Conservation (phyloP, 2,113 vertebrate species). For the Eptesicus fuscus region DNA sequence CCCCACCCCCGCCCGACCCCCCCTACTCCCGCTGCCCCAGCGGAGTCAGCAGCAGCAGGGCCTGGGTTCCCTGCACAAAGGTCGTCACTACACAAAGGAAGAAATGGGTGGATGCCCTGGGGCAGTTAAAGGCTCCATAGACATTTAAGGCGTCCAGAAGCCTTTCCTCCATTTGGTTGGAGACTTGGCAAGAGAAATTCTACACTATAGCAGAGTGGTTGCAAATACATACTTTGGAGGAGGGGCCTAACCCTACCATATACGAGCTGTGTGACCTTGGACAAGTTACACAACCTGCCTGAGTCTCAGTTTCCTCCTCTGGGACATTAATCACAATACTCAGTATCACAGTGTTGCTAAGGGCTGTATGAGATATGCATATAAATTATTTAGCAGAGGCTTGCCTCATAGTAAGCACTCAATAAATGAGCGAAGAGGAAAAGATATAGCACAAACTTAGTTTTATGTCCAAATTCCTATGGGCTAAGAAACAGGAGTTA, state of each 20-base stretch:
- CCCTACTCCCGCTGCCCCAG: too few species aligned
- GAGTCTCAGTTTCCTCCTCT: background rate
- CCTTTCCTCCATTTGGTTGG: background rate
- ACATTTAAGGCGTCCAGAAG: background rate
- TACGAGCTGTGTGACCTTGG: background rate
- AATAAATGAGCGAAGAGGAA: background rate
- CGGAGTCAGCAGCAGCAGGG: rapidly evolving
- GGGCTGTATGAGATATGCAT: background rate
- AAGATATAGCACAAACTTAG: background rate
- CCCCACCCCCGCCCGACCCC: too few species aligned
- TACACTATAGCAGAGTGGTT: background rate
- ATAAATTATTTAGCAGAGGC: background rate
- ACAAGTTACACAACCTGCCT: background rate
- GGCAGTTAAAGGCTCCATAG: background rate
- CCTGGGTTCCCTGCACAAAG: background rate
- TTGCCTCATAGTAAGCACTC: background rate
- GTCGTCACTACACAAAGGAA: too few species aligned
- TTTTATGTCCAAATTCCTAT: background rate
- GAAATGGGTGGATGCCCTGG: background rate
- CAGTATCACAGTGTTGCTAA: background rate
- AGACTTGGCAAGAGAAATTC: background rate
- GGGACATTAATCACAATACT: background rate
- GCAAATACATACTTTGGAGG: background rate
- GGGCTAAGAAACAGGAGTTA: background rate
- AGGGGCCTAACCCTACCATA: background rate